Evolutionary conservation across 2,888 invertebrate species (phyloP).

Genomic region (Plutella xylostella): DNA sequence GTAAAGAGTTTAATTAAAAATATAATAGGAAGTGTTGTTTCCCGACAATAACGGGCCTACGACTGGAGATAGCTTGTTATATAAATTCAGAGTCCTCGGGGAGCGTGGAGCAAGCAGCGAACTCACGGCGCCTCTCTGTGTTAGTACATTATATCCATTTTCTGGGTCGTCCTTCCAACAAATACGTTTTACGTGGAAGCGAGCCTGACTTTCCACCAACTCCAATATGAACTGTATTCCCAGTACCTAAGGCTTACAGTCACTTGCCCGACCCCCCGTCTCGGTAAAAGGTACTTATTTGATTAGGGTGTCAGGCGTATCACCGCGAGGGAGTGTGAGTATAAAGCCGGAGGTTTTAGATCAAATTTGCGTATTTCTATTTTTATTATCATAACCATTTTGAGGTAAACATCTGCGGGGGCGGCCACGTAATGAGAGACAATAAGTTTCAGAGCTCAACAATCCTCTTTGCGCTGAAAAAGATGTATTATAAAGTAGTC

Average conservation of each 20-base stretch:
- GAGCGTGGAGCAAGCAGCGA: slow-evolving; percentile 59
- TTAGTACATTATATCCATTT: slow-evolving; percentile 70
- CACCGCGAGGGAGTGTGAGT: slow-evolving; percentile 62
- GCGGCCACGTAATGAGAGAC: too few relatives aligned
- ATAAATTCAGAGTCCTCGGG: slow-evolving; percentile 67
- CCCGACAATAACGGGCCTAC: slow-evolving; percentile 61
- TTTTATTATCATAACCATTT: slow-evolving; percentile 35
- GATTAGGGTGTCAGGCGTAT: slow-evolving; percentile 70
- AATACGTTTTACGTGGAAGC: slow-evolving; percentile 70
- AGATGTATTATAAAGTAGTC: too few relatives aligned
- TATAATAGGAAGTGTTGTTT: slow-evolving; percentile 61
- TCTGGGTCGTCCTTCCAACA: slow-evolving; percentile 71
- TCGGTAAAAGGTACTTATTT: slow-evolving; percentile 69
- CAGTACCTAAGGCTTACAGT: too few relatives aligned
- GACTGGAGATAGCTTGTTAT: slow-evolving; percentile 63
- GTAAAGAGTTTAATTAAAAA: slow-evolving; percentile 68
- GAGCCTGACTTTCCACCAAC: slow-evolving; percentile 28
- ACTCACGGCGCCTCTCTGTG: slow-evolving; percentile 28
- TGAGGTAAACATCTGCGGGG: too few relatives aligned
- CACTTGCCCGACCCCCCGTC: too few relatives aligned
- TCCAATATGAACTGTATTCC: too few relatives aligned
- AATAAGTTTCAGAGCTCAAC: too few relatives aligned
- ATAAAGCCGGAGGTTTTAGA: slow-evolving; percentile 60
- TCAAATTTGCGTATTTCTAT: slow-evolving; percentile 66
- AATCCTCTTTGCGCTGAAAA: too few relatives aligned